Evolutionary conservation across 2,113 vertebrate species (phyloP).

Genomic region (Pituophis catenifer): DNA sequence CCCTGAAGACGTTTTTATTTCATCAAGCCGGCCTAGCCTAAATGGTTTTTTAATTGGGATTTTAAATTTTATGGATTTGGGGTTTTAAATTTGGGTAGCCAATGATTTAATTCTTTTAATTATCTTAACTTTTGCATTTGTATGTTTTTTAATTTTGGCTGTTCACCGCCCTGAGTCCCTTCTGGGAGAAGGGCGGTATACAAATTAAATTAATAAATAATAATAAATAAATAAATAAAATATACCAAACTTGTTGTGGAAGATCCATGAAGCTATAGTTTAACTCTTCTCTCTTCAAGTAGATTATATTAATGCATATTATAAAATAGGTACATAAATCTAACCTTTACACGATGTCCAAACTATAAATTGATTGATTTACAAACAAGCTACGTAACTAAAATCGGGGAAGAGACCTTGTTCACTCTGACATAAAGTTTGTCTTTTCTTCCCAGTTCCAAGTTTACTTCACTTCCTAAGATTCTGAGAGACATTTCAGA

Average conservation of each 20-base stretch:
- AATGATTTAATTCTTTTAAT: too few species aligned
- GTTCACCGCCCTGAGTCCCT: too few species aligned
- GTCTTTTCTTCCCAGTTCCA: background rate
- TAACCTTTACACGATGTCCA: background rate
- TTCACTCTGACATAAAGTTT: background rate
- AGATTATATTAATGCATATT: background rate
- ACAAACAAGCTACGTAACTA: background rate
- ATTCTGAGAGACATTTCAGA: background rate
- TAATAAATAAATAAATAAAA: too few species aligned
- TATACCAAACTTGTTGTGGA: background rate
- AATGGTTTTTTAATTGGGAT: too few species aligned
- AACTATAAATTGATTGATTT: background rate
- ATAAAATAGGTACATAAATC: background rate
- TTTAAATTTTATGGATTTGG: too few species aligned
- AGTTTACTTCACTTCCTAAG: background rate
- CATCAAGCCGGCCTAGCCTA: too few species aligned
- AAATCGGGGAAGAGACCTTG: background rate
- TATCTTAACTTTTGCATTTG: too few species aligned
- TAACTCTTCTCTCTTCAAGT: background rate
- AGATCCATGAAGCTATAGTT: background rate
- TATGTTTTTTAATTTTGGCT: too few species aligned
- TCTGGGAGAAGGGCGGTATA: too few species aligned
- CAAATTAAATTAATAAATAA: too few species aligned
- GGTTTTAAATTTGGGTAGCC: too few species aligned
- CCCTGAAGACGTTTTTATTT: too few species aligned